Evolutionary conservation across 2,797 vertebrate species (phyloP).

Genomic region (Danio jaintianensis): DNA sequence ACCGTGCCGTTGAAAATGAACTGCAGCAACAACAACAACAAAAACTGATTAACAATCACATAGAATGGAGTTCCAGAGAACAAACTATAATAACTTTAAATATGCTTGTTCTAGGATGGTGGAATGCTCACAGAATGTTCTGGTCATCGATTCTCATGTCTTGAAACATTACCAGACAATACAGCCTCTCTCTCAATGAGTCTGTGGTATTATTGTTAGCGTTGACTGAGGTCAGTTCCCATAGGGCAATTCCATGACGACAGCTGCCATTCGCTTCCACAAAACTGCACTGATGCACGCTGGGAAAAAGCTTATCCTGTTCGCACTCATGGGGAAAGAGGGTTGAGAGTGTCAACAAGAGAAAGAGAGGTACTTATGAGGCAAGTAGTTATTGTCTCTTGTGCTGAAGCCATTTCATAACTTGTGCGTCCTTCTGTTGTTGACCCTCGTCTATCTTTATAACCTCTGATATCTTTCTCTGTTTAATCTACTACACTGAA

Average conservation of each 20-base stretch:
- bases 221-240: constrained; percentile 66
- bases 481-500: neutral
- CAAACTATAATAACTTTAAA: neutral
- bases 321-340: constrained; percentile 57
- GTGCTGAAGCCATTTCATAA: constrained; percentile 45
- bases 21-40: neutral
- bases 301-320: constrained; percentile 52
- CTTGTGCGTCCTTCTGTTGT: constrained; percentile 35
- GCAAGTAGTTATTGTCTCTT: constrained; percentile 51
- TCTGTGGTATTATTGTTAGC: constrained; percentile 62
- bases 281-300: constrained; percentile 63
- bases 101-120: neutral
- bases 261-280: constrained; percentile 55
- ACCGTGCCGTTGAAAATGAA: neutral
- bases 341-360: constrained; percentile 44
- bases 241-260: constrained; percentile 62
- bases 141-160: constrained; percentile 27
- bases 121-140: neutral
- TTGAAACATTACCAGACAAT: constrained; percentile 37
- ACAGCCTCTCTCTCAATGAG: constrained; percentile 50
- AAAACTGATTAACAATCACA: constrained; percentile 25
- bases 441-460: constrained; percentile 21
- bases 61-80: constrained; percentile 13
- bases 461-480: neutral
- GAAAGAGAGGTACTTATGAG: constrained; percentile 49